Evolutionary conservation across 1,140 invertebrate species (phyloP).

Genomic region (Limonius californicus): DNA sequence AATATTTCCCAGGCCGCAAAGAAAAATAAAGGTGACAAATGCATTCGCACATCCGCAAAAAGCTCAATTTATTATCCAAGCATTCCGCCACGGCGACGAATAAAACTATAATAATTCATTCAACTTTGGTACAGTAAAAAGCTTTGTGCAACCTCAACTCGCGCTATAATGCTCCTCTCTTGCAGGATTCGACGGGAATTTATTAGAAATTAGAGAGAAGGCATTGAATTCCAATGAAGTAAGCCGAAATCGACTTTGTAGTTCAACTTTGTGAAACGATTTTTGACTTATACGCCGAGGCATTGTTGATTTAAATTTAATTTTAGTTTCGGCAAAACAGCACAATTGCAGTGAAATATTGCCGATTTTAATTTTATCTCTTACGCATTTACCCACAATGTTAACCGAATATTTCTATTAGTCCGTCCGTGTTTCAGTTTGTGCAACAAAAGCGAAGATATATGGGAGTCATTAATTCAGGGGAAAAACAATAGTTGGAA

Average conservation of each 20-base stretch:
- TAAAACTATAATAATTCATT: constrained; percentile 15
- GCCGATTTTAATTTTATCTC: neutral
- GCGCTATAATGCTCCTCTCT: neutral
- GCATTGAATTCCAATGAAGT: no score
- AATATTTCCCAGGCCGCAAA: neutral
- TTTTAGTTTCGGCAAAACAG: no score
- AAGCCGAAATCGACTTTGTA: no score
- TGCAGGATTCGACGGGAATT: neutral
- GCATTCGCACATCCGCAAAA: constrained; percentile 9
- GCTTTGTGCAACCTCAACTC: constrained; percentile 3
- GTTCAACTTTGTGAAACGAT: no score
- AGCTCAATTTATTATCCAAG: constrained; percentile 12
- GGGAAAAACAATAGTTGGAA: constrained; percentile 3
- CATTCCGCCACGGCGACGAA: neutral
- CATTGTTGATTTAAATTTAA: no score
- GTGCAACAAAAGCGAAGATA: neutral
- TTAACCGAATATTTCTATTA: no score
- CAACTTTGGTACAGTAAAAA: constrained; percentile 10
- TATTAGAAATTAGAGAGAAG: constrained; percentile 4
- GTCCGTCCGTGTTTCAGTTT: neutral
- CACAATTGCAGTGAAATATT: no score
- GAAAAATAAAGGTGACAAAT: constrained; percentile 10
- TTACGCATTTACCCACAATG: no score
- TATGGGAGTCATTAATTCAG: constrained; percentile 4
- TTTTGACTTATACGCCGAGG: no score